Conservation (phyloP, 92 coral and sea anemone genomes). For the Nematostella vectensis region DNA sequence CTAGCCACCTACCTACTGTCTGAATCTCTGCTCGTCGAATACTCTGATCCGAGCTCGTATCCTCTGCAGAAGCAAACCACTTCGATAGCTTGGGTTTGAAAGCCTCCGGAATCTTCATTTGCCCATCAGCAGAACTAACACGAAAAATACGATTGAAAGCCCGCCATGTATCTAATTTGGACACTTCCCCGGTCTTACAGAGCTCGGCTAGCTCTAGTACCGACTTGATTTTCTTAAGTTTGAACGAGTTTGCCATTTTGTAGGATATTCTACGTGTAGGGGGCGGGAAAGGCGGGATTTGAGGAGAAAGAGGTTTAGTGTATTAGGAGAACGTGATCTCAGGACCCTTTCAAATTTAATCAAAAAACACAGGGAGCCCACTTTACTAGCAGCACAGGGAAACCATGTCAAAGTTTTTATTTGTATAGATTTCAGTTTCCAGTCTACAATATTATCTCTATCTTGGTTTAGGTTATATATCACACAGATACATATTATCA, state of each 20-base stretch:
- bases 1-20: conserved; percentile 63
- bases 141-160: conserved; percentile 58
- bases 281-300: neutral
- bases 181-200: conserved; percentile 30
- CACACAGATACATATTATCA: too few relatives aligned
- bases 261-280: neutral
- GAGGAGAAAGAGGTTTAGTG: too few relatives aligned
- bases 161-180: conserved; percentile 31
- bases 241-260: conserved; percentile 11
- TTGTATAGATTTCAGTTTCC: too few relatives aligned
- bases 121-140: conserved; percentile 35
- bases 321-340: too few relatives aligned
- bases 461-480: too few relatives aligned
- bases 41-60: conserved; percentile 29
- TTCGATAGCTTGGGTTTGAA: conserved; percentile 40
- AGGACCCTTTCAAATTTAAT: too few relatives aligned
- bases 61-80: conserved; percentile 46
- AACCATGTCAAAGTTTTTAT: too few relatives aligned
- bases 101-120: conserved; percentile 44
- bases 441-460: too few relatives aligned
- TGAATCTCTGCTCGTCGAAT: conserved; percentile 51
- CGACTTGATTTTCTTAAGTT: conserved; percentile 15
- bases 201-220: conserved; percentile 52
- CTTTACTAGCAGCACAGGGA: too few relatives aligned
- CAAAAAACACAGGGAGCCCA: too few relatives aligned